These are phyloP conservation scores for Stegodyphus mimosarum DNA, from an alignment of 1,140 invertebrate species.

Conservation along the genomic window DNA sequence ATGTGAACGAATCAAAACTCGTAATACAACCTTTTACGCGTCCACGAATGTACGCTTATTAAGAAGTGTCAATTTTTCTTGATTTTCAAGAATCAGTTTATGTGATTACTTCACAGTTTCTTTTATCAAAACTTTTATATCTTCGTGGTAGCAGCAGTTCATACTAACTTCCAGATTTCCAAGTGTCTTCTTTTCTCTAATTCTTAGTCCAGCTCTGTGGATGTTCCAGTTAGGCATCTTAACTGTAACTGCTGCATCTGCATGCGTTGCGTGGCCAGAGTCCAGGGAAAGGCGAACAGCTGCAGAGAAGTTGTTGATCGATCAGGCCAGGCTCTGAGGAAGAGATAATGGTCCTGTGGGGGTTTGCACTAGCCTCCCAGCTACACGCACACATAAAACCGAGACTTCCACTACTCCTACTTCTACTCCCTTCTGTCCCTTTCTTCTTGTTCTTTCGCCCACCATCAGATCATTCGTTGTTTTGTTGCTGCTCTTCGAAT, in stretches of 20 bases:
- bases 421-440: slow-evolving; percentile 11
- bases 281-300: slow-evolving; percentile 28
- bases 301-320: slow-evolving; percentile 47
- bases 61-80: too few species aligned
- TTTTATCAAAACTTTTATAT: too few species aligned
- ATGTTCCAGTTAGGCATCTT: not conserved
- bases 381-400: slow-evolving; percentile 42
- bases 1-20: too few species aligned
- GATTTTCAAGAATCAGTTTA: too few species aligned
- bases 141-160: too few species aligned
- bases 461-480: slow-evolving; percentile 14
- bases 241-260: slow-evolving; percentile 6
- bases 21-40: too few species aligned
- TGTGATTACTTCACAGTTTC: too few species aligned
- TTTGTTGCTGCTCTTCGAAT: slow-evolving; percentile 9
- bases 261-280: slow-evolving; percentile 38
- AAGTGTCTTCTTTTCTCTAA: too few species aligned
- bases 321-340: slow-evolving; percentile 16
- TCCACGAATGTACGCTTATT: too few species aligned
- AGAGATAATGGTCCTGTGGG: slow-evolving; percentile 54
- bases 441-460: not conserved
- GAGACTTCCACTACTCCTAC: slow-evolving; percentile 17
- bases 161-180: too few species aligned
- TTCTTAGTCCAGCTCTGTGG: too few species aligned
- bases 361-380: not conserved